These are phyloP conservation scores for Nebria brevicollis DNA, from an alignment of 2,888 invertebrate genomes.

Conservation along the genomic window DNA sequence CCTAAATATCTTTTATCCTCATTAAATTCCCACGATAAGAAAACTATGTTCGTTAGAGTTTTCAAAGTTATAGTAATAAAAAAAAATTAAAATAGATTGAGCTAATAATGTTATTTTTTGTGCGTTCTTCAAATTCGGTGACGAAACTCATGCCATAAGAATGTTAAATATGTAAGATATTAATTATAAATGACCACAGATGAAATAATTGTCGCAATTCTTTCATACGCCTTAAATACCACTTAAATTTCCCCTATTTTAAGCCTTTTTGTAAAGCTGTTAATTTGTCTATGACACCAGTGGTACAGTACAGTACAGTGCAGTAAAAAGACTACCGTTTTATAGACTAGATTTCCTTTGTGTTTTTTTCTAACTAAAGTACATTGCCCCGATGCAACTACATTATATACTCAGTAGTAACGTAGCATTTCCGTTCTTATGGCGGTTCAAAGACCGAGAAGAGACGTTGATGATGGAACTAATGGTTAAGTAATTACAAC, in stretches of 20 bases:
- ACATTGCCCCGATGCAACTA: constrained; percentile 25
- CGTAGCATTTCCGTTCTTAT: constrained; percentile 25
- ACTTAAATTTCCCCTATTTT: constrained; percentile 9
- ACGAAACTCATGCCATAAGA: background rate
- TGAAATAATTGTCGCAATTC: constrained; percentile 27
- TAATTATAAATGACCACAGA: background rate
- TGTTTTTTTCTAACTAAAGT: constrained; percentile 22
- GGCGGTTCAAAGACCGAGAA: constrained; percentile 23
- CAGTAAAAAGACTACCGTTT: background rate
- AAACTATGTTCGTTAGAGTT: no score
- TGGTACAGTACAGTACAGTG: background rate
- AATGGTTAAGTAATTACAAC: constrained; percentile 26
- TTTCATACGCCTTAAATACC: constrained; percentile 5
- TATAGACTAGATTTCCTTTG: constrained; percentile 24
- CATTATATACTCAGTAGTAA: constrained; percentile 3
- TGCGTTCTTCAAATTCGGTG: background rate
- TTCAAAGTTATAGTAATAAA: no score
- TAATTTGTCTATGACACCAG: constrained; percentile 12
- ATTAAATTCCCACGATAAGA: no score
- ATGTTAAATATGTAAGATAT: background rate
- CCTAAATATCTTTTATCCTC: no score
- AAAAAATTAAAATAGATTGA: background rate
- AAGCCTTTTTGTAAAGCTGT: background rate
- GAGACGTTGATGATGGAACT: constrained; percentile 19
- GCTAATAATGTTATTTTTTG: background rate